These are phyloP conservation scores for Cephus pulcher DNA, from an alignment of 2,888 invertebrate species.

Conservation along the genomic window DNA sequence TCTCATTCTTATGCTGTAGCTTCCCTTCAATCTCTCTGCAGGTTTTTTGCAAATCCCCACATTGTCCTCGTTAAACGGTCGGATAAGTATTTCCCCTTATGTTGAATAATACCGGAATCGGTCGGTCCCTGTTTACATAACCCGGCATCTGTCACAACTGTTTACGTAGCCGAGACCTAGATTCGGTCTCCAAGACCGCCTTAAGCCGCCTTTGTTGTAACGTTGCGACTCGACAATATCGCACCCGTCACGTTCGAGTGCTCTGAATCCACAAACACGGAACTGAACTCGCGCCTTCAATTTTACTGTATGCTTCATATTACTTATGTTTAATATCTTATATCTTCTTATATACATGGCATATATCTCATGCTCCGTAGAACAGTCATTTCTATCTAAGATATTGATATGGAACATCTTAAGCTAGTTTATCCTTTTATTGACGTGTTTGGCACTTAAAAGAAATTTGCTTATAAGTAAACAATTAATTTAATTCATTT, in stretches of 20 bases:
- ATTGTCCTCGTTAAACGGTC: constrained; percentile 51
- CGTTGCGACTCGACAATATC: constrained; percentile 23
- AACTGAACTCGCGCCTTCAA: not conserved
- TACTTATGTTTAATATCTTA: not conserved
- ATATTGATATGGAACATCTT: not conserved
- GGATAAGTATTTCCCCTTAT: constrained; percentile 26
- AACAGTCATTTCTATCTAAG: not conserved
- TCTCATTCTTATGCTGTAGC: not conserved
- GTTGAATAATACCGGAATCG: constrained; percentile 46
- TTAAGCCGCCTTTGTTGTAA: constrained; percentile 30
- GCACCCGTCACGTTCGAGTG: constrained; percentile 44
- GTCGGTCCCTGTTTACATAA: constrained; percentile 53
- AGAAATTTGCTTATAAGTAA: not conserved
- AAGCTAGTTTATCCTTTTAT: not conserved
- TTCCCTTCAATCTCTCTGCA: not conserved
- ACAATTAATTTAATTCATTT: not conserved
- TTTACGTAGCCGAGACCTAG: constrained; percentile 46
- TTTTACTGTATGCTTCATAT: not conserved
- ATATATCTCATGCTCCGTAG: not conserved
- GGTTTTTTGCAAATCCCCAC: constrained; percentile 49
- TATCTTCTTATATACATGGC: not conserved
- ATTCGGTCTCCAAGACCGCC: constrained; percentile 38
- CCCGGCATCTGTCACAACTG: constrained; percentile 61
- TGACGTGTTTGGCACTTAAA: not conserved
- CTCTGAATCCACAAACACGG: constrained; percentile 44